Evolutionary conservation across 2,888 invertebrate genomes (phyloP), one percentile per base, ranked within the genome.

Genomic region (Kryphioiulus occultus): DNA sequence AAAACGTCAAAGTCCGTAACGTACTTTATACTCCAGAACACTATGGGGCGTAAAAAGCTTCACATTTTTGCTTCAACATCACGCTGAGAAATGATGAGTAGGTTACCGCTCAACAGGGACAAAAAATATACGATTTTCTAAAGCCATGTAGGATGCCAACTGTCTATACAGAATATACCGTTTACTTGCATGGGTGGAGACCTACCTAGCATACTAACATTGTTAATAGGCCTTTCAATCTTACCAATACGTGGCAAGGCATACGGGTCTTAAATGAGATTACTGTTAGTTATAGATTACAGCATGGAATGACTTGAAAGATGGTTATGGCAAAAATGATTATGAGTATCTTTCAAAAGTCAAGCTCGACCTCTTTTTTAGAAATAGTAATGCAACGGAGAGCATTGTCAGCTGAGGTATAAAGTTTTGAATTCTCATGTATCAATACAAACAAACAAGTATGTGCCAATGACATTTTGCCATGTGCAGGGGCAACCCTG

Each of bases 61-160:
- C 78, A 78, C 78, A 78, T 78, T 30, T 78, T 78, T 78, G 78
- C 78, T 15, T 26, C 78, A 30, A 30, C 78, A 30, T 78, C 78
- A 78, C 12, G 78, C 78, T 30, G 78, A 78, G 26, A 78, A 78
- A 78, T 30, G 78, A 17, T 78, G 78, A 78, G 12, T 78, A 78
- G 78, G 26, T 68, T 59, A 59, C 19, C 59, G n/a, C 59, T n/a
- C n/a, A 59, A 59, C 59, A 59, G 59, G n/a, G n/a, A 5, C n/a
- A 68, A 68, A 59, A 68, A 68, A 68, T 68, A 4, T 53, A 53
- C 78, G 78, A 22, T 26, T 78, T 30, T 78, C 12, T 30, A 15
- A 78, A 78, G 5, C 78, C 78, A 12, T 78, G 78, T 78, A 15
- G 78, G 78, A 78, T 78, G 30, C 78, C 30, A 78, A 68, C 2